These are phyloP conservation scores for Halictus quadricinctus DNA, from an alignment of 2,888 invertebrate genomes.

Conservation along the genomic window DNA sequence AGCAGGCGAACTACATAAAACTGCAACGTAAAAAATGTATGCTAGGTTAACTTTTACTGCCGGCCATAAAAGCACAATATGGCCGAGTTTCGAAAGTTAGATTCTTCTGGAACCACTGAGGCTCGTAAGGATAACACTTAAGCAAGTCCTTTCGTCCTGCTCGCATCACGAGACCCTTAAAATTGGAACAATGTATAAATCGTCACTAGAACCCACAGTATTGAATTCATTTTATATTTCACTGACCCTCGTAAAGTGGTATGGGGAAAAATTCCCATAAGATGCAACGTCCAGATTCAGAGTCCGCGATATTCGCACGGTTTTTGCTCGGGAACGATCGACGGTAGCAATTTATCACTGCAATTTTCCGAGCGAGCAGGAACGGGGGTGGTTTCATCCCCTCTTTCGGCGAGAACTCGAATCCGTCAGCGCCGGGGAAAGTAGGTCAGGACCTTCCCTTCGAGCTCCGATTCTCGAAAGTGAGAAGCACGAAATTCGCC, in stretches of 20 bases:
- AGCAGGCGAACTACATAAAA: background rate
- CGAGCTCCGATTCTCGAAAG: slow-evolving; percentile 28
- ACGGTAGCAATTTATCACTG: slow-evolving; percentile 12
- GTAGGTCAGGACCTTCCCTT: slow-evolving; percentile 46
- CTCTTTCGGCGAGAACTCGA: background rate
- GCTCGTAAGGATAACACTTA: background rate
- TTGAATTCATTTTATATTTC: background rate
- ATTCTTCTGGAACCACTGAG: background rate
- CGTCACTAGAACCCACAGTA: no score
- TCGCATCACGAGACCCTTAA: background rate
- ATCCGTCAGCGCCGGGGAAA: slow-evolving; percentile 22
- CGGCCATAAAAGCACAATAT: background rate
- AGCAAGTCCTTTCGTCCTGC: background rate
- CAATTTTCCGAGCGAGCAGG: background rate
- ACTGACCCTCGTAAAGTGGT: background rate
- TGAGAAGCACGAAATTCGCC: slow-evolving; percentile 48
- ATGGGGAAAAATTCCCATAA: background rate
- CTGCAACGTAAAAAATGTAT: background rate
- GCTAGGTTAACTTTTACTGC: background rate
- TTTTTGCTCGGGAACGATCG: slow-evolving; percentile 7
- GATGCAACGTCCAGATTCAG: background rate
- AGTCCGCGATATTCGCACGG: background rate
- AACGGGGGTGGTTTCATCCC: slow-evolving; percentile 19
- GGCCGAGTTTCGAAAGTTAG: background rate
- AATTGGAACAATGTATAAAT: background rate